Conservation (phyloP, 2,888 invertebrate species). For the Tinea pellionella region DNA sequence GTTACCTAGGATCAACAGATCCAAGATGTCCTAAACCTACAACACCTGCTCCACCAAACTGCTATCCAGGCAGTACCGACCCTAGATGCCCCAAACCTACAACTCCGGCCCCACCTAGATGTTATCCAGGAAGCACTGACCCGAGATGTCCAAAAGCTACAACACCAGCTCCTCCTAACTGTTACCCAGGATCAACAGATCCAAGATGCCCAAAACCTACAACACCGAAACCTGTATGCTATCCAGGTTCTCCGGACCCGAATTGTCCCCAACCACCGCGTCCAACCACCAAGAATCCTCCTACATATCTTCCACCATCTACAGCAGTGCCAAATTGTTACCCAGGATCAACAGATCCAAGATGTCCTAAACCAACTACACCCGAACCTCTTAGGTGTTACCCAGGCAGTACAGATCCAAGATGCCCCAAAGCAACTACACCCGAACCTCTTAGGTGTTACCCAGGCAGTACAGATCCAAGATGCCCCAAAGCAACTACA, state of each 20-base stretch:
- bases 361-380: slow-evolving; percentile 27
- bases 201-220: slow-evolving; percentile 26
- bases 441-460: slow-evolving; percentile 23
- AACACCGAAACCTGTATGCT: slow-evolving; percentile 22
- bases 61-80: slow-evolving; percentile 24
- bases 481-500: slow-evolving; percentile 28
- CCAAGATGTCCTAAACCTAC: slow-evolving; percentile 23
- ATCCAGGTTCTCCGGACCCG: slow-evolving; percentile 24
- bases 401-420: slow-evolving; percentile 21
- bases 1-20: slow-evolving; percentile 23
- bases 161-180: slow-evolving; percentile 19
- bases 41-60: slow-evolving; percentile 23
- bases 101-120: slow-evolving; percentile 28
- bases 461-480: slow-evolving; percentile 25
- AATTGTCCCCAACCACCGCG: slow-evolving; percentile 21
- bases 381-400: slow-evolving; percentile 21
- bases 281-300: slow-evolving; percentile 25
- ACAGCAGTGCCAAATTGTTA: slow-evolving; percentile 25
- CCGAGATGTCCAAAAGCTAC: slow-evolving; percentile 29
- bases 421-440: slow-evolving; percentile 29
- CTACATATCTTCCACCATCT: slow-evolving; percentile 29
- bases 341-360: slow-evolving; percentile 24
- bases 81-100: slow-evolving; percentile 24
- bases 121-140: slow-evolving; percentile 37
- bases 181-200: slow-evolving; percentile 26